Evolutionary conservation across 1,140 invertebrate species (phyloP).

Genomic region (Euwallacea fornicatus): DNA sequence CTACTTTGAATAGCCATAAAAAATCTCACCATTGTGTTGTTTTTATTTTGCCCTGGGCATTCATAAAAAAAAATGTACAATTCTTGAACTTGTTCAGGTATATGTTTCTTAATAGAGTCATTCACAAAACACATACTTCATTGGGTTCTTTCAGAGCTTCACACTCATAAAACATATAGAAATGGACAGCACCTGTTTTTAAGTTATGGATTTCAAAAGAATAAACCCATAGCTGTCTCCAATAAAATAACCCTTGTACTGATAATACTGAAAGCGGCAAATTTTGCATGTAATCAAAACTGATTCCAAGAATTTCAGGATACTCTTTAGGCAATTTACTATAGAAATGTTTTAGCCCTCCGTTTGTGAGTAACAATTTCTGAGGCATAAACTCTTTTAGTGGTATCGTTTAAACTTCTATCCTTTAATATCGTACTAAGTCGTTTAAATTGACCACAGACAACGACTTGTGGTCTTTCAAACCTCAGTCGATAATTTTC

Average conservation of each 20-base stretch:
- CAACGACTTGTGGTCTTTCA: no score
- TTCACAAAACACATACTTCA: conserved; percentile 27
- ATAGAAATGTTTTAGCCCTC: conserved; percentile 47
- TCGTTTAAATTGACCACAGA: conserved; percentile 43
- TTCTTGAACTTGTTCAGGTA: conserved; percentile 38
- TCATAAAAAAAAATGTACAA: conserved; percentile 42
- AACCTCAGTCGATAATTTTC: conserved; percentile 43
- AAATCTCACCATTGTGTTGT: neutral
- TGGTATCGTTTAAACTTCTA: conserved; percentile 33
- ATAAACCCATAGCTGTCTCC: conserved; percentile 47
- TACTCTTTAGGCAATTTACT: conserved; percentile 39
- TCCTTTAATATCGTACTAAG: conserved; percentile 24
- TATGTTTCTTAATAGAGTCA: conserved; percentile 19
- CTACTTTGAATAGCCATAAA: no score
- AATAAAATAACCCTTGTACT: conserved; percentile 38
- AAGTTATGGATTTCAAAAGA: conserved; percentile 47
- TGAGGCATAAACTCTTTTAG: conserved; percentile 44
- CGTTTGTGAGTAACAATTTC: conserved; percentile 40
- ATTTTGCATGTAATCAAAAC: conserved; percentile 52
- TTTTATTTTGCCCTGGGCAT: neutral
- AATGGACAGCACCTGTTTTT: conserved; percentile 38
- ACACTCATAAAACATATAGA: conserved; percentile 42
- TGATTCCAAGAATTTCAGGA: conserved; percentile 36
- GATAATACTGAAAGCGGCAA: conserved; percentile 38
- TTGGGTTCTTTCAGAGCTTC: conserved; percentile 30